Evolutionary conservation across 2,888 invertebrate genomes (phyloP).

Genomic region (Laothoe populi): DNA sequence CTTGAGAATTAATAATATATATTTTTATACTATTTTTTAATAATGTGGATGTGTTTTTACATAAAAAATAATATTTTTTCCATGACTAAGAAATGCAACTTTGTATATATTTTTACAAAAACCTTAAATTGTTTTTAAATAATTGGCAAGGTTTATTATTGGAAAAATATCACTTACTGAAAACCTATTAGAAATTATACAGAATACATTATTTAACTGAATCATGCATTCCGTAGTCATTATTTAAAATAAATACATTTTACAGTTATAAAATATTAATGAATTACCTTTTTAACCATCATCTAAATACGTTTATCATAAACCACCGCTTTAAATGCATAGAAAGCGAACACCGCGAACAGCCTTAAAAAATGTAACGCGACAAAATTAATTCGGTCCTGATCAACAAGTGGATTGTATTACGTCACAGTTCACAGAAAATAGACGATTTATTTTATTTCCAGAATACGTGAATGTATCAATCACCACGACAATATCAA

Average conservation of each 20-base stretch:
- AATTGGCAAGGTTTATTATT: too few species aligned
- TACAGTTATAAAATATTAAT: neutral
- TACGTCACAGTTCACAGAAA: conserved; percentile 63
- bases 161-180: too few species aligned
- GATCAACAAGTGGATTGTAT: conserved; percentile 60
- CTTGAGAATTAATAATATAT: neutral
- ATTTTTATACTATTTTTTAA: too few species aligned
- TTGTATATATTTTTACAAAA: too few species aligned
- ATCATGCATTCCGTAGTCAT: neutral
- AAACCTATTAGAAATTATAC: too few species aligned
- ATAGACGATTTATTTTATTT: conserved; percentile 60
- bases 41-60: too few species aligned
- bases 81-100: too few species aligned
- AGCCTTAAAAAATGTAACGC: conserved; percentile 35
- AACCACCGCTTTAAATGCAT: conserved; percentile 24
- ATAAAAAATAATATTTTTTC: too few species aligned
- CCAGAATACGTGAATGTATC: conserved; percentile 47
- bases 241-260: neutral
- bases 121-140: too few species aligned
- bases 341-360: conserved; percentile 32
- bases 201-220: too few species aligned
- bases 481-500: conserved; percentile 34
- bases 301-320: conserved; percentile 20
- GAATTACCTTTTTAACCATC: conserved; percentile 25
- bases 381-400: conserved; percentile 35